Base-by-base conservation (phyloP, 2,797 vertebrate species). In the Melanitta fusca region DNA sequence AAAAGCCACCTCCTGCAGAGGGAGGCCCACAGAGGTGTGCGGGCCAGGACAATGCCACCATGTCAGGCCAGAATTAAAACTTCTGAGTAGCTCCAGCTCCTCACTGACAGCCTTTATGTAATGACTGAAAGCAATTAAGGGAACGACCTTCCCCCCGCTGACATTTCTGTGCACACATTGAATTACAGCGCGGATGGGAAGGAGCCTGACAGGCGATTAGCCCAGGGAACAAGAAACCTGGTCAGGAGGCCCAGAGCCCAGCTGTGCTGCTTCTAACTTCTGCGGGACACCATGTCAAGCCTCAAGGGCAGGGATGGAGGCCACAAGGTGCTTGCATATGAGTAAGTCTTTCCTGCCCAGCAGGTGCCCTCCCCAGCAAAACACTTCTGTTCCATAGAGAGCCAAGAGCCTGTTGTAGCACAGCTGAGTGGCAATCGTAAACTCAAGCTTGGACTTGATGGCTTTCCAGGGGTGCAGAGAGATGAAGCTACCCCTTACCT, bases 1-100 rank as follows among this genome's bases (percentile, higher is more conserved):
- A 91, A 91, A 95, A 95, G 58, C 74, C 71, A 72, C 85, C 91
- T 93, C 84, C 90, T 93, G 92, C 94, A 91, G 86, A 88, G 91
- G 43, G 43, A 43, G 1, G 1, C 43, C 93, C 91, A 74, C 86
- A 43, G 78, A 80, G 18, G 65, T 51, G 85, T 58, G 49, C 58
- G 58, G 91, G 91, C 91, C 93, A 93, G 87, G 81, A 88, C 77
- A 91, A 39, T 34, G 79, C n/a, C 28, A 3, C 75, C 80, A 78
- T 2, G 0, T 81, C 82, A 84, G 91, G 84, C 73, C 8, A 2
- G 80, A 89, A 95, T 89, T 89, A 95, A 94, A 91, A 75, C 85
- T 58, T 71, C 80, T 49, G 32, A 68, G 75, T 20, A 88, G 45
- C 71, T 91, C 49, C 43, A 91, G 51, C 61, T 88, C 86, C 57